These are phyloP conservation scores for Chiloscyllium punctatum DNA, from an alignment of 2,797 vertebrate species.

Conservation along the genomic window DNA sequence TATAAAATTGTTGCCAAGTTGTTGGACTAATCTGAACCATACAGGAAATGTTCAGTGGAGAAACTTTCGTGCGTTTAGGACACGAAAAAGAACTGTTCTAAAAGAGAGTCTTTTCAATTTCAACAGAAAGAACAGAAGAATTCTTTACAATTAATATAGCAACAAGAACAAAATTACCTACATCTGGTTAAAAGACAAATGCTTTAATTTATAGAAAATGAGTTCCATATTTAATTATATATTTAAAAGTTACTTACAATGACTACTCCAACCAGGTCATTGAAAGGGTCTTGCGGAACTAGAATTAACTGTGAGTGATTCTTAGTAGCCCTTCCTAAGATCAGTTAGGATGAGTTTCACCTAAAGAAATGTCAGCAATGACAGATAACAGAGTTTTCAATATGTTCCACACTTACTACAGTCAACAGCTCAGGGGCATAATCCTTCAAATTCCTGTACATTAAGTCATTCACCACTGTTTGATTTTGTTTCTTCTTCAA, in stretches of 20 bases:
- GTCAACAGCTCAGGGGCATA: constrained; percentile 9
- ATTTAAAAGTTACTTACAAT: not conserved
- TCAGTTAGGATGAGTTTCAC: not conserved
- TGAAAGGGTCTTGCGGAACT: not conserved
- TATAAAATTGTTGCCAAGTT: too few species aligned
- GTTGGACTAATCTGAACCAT: not conserved
- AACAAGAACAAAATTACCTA: not conserved
- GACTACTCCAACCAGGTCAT: not conserved
- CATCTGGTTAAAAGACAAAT: not conserved
- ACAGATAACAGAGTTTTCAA: constrained; percentile 2
- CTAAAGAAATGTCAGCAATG: not conserved
- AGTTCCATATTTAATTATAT: not conserved
- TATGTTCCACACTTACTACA: not conserved
- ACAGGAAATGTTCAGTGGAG: not conserved
- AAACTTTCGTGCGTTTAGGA: not conserved
- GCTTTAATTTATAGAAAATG: not conserved
- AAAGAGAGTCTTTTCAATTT: not conserved
- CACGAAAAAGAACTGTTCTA: not conserved
- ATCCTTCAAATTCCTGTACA: not conserved
- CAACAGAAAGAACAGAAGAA: not conserved
- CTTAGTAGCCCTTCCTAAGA: not conserved
- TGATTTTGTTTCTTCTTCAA: not conserved
- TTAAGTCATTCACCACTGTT: not conserved
- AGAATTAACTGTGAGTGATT: not conserved
- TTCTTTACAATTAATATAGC: not conserved